Percentiles rank a stretch among this genome's conserved stretches.
Conservation (phyloP, 2,113 vertebrate genomes). For the Daboia siamensis region DNA sequence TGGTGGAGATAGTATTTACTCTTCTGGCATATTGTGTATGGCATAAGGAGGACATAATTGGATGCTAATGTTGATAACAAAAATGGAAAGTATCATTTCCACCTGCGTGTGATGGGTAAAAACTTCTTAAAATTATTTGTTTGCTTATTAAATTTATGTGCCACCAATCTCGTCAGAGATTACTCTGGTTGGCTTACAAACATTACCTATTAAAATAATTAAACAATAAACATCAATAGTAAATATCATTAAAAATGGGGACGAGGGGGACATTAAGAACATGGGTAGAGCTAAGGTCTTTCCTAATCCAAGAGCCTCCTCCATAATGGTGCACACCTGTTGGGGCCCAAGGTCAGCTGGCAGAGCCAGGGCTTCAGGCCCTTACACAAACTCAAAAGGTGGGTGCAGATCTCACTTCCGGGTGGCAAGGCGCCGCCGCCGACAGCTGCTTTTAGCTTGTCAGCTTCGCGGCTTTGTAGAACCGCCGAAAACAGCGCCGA, state of each 20-base stretch:
- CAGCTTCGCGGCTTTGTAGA: too few relatives aligned
- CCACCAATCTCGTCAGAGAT: neutral
- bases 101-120: neutral
- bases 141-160: neutral
- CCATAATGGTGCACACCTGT: neutral
- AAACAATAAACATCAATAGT: neutral
- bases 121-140: neutral
- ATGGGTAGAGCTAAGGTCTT: neutral
- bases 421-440: too few relatives aligned
- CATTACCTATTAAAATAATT: neutral
- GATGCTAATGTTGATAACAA: neutral
- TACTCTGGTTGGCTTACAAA: neutral
- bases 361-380: neutral
- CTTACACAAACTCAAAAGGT: neutral
- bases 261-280: neutral
- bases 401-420: neutral
- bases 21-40: neutral
- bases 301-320: neutral
- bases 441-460: too few relatives aligned
- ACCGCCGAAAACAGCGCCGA: too few relatives aligned
- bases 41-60: neutral
- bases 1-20: neutral
- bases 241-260: neutral
- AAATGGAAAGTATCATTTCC: neutral
- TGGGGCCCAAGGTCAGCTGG: neutral